Conservation (phyloP, 2,888 invertebrate genomes). For the Nephrotoma flavescens region DNA sequence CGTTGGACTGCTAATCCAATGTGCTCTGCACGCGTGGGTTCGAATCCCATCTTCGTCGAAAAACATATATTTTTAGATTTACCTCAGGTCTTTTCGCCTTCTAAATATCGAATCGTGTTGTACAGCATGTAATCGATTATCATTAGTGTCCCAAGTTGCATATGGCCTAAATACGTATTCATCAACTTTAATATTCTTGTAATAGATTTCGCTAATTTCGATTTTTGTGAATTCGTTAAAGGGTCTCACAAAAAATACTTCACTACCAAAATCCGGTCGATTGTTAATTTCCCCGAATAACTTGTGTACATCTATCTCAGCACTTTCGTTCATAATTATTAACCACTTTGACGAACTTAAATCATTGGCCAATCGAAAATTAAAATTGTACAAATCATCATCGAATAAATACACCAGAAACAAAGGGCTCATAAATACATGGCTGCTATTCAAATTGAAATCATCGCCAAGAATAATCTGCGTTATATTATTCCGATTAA, state of each 20-base stretch:
- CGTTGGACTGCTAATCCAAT: constrained; percentile 69
- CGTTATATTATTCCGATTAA: not conserved
- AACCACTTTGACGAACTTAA: not conserved
- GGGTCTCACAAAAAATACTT: not conserved
- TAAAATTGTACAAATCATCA: not conserved
- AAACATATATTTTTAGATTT: not conserved
- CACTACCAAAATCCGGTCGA: not conserved
- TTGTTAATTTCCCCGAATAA: not conserved
- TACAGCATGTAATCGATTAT: not conserved
- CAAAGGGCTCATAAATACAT: not conserved
- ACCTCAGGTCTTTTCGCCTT: not conserved
- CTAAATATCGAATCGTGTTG: not conserved
- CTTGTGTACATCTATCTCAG: not conserved
- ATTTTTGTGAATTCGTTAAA: not conserved
- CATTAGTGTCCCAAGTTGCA: not conserved
- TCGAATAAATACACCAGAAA: not conserved
- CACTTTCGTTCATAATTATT: not conserved
- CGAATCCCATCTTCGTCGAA: constrained; percentile 69
- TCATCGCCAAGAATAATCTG: not conserved
- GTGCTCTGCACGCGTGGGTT: constrained; percentile 80
- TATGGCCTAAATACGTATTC: not conserved
- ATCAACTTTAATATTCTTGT: not conserved
- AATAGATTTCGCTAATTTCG: not conserved
- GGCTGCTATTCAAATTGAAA: not conserved
- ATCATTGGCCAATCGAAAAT: not conserved